phyloP scores from a whole-genome alignment of 1,140 invertebrate species.

The Philotrypesis tridentata region DNA sequence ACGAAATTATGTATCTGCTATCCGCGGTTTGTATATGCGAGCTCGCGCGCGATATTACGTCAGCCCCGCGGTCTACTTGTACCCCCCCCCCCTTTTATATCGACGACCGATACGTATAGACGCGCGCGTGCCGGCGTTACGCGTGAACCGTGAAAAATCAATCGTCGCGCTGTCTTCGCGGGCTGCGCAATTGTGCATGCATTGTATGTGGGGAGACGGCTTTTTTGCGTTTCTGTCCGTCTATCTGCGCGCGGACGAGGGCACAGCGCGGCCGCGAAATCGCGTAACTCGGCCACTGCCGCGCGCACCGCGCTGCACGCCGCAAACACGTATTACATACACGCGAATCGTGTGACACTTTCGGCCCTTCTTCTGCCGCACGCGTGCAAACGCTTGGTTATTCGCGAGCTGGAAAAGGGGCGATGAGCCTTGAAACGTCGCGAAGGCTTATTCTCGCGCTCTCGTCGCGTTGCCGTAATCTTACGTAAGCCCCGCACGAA shows the following conservation, averaged over 20 bases:
- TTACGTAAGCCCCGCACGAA: conserved; percentile 4
- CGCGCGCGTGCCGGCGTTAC: conserved; percentile 39
- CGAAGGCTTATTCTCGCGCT: background rate
- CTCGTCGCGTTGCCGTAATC: conserved; percentile 20
- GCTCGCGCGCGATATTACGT: background rate
- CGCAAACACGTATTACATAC: conserved; percentile 17
- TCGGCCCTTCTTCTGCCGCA: background rate
- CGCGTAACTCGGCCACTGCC: conserved; percentile 53
- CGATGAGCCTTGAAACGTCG: background rate
- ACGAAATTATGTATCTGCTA: background rate
- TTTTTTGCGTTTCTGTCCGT: background rate
- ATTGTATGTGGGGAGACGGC: conserved; percentile 39
- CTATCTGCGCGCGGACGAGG: conserved; percentile 47
- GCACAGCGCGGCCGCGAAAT: conserved; percentile 48
- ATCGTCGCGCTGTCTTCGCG: background rate
- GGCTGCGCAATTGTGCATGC: background rate
- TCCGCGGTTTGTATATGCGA: too few relatives aligned
- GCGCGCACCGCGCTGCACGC: conserved; percentile 29
- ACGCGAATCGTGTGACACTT: conserved; percentile 33
- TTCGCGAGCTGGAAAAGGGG: background rate
- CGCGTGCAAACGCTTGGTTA: background rate
- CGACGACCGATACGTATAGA: conserved; percentile 58
- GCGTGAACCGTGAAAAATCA: conserved; percentile 51
- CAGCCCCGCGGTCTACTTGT: conserved; percentile 31
- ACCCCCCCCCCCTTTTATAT: conserved; percentile 48